phyloP scores from a whole-genome alignment of 2,888 invertebrate genomes.

The Lycia hirtaria region DNA sequence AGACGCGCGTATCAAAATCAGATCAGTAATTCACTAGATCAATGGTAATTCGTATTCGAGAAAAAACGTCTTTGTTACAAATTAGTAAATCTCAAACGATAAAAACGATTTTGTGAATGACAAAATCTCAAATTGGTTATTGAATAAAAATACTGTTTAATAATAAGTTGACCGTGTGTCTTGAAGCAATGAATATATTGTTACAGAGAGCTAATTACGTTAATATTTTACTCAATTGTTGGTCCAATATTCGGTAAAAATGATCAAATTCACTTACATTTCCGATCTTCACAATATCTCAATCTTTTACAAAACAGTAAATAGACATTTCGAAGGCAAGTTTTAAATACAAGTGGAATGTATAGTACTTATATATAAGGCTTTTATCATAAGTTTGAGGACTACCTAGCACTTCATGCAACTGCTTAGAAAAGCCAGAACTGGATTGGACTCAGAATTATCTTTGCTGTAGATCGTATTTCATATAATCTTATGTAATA shows the following conservation, averaged over 20 bases:
- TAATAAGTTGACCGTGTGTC: neutral
- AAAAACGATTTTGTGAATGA: too few species aligned
- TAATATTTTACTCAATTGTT: constrained; percentile 54
- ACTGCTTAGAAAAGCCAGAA: neutral
- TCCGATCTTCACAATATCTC: constrained; percentile 49
- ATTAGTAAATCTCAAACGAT: too few species aligned
- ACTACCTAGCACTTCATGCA: constrained; percentile 48
- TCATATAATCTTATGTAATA: too few species aligned
- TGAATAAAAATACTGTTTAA: too few species aligned
- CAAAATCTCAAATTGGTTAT: too few species aligned
- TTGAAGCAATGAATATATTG: neutral
- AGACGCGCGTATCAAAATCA: too few species aligned
- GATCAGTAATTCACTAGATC: too few species aligned
- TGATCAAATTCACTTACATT: constrained; percentile 49
- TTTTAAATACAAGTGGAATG: constrained; percentile 82
- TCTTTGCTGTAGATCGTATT: too few species aligned
- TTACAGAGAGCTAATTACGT: constrained; percentile 70
- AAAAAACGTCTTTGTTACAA: too few species aligned
- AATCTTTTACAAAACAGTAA: constrained; percentile 60
- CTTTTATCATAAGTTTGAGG: constrained; percentile 78
- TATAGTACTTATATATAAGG: constrained; percentile 69
- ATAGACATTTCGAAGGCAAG: constrained; percentile 73
- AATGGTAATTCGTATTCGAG: too few species aligned
- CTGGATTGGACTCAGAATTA: too few species aligned
- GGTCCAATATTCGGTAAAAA: constrained; percentile 72